Evolutionary conservation across 1,140 invertebrate genomes (phyloP), one percentile per base, ranked within the genome.

Genomic region (Temnothorax nylanderi): DNA sequence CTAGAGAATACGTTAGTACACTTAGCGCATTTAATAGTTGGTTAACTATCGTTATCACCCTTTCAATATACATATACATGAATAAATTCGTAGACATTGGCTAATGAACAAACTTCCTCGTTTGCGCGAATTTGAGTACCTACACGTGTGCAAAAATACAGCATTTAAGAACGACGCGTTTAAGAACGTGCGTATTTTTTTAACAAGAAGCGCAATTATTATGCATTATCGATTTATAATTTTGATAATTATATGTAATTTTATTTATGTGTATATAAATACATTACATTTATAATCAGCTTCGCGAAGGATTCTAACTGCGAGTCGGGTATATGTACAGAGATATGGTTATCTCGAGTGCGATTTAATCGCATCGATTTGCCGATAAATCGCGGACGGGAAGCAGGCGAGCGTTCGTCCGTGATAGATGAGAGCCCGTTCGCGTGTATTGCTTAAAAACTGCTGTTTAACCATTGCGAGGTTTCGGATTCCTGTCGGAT

Each of bases 401-500:
- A 58, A 58, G 51, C 34, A 21, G 16, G 34, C 47, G 47, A 32
- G 47, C 47, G 44, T 6, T 5, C 64, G 41, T 44, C 71, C 21
- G 51, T 41, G 78, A 58, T 58, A 56, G 32, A 74, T 47, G 80
- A 74, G 71, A 72, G 74, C 21, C 16, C 51, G 78, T 82, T 74
- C 13, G 56, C 41, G 54, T 32, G 51, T 58, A 72, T 82, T 58
- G 51, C 49, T 72, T 72, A 82, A 82, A 82, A 82, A 72, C 67
- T 47, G 41, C 80, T 47, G 44, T 82, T 26, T 74, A 74, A 74
- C 80, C 80, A 82, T 82, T 34, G 67, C 80, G 80, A 54, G 67
- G 37, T 32, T n/a, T 71, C 80, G 67, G 67, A 74, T 72, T 82
- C 65, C 65, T 58, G 65, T 82, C 51, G 78, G 44, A 82, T 72